Percentiles rank a stretch among this genome's conserved stretches.
Evolutionary conservation across 2,888 invertebrate species (phyloP).

Genomic region (Ommatoiulus sabulosus): DNA sequence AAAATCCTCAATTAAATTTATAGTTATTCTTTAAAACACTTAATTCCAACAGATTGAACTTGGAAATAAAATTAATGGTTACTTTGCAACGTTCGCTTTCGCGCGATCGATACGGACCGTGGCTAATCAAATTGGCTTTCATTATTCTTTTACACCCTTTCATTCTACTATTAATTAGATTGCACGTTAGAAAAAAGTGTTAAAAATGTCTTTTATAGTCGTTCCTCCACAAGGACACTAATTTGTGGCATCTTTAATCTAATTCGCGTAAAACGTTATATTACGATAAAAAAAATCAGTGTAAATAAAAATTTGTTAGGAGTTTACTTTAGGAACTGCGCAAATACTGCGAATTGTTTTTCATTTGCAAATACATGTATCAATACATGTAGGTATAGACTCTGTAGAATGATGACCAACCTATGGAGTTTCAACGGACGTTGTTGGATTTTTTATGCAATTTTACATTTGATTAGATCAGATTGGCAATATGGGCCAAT

Average conservation of each 20-base stretch:
- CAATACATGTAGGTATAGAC: no score
- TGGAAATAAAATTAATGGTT: slow-evolving; percentile 47
- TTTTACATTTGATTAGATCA: no score
- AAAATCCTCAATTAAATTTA: slow-evolving; percentile 44
- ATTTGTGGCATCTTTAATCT: background rate
- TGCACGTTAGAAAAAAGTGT: background rate
- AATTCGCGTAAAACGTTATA: background rate
- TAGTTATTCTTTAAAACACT: slow-evolving; percentile 44
- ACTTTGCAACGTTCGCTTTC: background rate
- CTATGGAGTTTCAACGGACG: no score
- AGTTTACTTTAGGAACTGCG: no score
- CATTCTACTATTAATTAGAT: slow-evolving; percentile 38
- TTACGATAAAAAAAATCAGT: no score
- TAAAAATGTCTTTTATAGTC: background rate
- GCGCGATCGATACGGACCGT: background rate
- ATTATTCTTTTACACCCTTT: background rate
- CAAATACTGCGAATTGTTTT: no score
- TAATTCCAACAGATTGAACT: slow-evolving; percentile 48
- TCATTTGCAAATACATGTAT: no score
- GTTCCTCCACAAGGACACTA: background rate
- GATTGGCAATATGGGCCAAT: no score
- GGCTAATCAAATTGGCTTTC: slow-evolving; percentile 32
- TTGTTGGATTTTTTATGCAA: no score
- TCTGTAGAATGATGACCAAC: no score
- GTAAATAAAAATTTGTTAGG: no score